Evolutionary conservation across 1,140 invertebrate genomes (phyloP).

Genomic region (Pseudobourletiella spinata): DNA sequence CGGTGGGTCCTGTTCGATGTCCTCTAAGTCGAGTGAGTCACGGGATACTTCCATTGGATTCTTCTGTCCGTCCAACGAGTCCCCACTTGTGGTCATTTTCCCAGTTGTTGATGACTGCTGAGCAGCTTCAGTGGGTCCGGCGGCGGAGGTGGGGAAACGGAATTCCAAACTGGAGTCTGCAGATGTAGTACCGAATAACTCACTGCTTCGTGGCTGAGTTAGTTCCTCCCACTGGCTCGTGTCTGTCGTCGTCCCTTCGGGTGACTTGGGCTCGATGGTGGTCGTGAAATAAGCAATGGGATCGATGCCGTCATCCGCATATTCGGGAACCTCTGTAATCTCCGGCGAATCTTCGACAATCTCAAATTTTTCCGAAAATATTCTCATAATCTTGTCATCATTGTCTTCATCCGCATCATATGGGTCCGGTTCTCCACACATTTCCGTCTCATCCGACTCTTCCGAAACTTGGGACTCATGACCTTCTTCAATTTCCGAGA

Average conservation of each 20-base stretch:
- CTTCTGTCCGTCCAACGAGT: slow-evolving; percentile 38
- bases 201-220: slow-evolving; percentile 11
- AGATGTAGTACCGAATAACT: slow-evolving; percentile 18
- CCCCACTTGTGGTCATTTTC: slow-evolving; percentile 41
- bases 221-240: slow-evolving; percentile 14
- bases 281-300: slow-evolving; percentile 28
- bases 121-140: background rate
- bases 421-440: slow-evolving; percentile 47
- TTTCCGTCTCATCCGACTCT: slow-evolving; percentile 55
- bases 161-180: slow-evolving; percentile 31
- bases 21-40: slow-evolving; percentile 36
- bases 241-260: slow-evolving; percentile 10
- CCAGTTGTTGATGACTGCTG: background rate
- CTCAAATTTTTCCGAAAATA: slow-evolving; percentile 61
- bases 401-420: slow-evolving; percentile 44
- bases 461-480: slow-evolving; percentile 54
- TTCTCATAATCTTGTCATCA: slow-evolving; percentile 56
- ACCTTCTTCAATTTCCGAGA: slow-evolving; percentile 61
- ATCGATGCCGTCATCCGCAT: slow-evolving; percentile 14
- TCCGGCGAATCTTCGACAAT: slow-evolving; percentile 44
- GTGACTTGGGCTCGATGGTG: slow-evolving; percentile 25
- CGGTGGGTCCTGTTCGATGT: slow-evolving; percentile 13
- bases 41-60: slow-evolving; percentile 31
- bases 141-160: background rate
- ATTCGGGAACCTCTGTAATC: slow-evolving; percentile 25